A percentile compares a stretch with the other conserved stretches of the same genome.
phyloP scores from a whole-genome alignment of 2,113 vertebrate genomes.

The Girardinichthys multiradiatus region DNA sequence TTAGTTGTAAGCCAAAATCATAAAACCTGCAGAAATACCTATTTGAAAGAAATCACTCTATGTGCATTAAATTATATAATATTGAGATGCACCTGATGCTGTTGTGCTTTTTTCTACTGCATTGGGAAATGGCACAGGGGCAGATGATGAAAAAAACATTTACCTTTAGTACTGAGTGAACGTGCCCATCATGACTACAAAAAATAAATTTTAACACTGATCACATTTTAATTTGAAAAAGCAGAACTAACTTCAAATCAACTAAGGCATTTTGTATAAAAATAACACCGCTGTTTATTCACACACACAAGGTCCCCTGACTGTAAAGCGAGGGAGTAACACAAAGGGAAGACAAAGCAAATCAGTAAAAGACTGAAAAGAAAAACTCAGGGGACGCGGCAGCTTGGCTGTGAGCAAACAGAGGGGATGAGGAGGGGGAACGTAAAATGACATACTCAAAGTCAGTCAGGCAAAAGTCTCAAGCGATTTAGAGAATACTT shows the following conservation, averaged over 20 bases:
- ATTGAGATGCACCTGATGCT: no score
- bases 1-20: no score
- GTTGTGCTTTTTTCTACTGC: constrained; percentile 4
- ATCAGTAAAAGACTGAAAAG: constrained; percentile 26
- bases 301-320: not conserved
- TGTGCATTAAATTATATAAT: no score
- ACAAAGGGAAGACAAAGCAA: constrained; percentile 32
- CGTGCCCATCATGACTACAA: not conserved
- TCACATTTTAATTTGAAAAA: not conserved
- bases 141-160: not conserved
- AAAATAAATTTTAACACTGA: not conserved
- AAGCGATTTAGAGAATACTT: constrained; percentile 65
- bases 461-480: constrained; percentile 53
- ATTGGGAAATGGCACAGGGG: not conserved
- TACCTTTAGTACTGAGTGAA: no score
- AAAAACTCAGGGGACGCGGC: constrained; percentile 25
- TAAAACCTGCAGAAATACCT: constrained; percentile 10
- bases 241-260: not conserved
- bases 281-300: not conserved
- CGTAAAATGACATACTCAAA: constrained; percentile 61
- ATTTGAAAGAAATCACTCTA: no score
- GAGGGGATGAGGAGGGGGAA: constrained; percentile 16
- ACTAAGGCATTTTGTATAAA: not conserved
- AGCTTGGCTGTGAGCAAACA: not conserved
- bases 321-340: constrained; percentile 8